Conservation (phyloP, 2,797 vertebrate species). For the Monodelphis domestica region DNA sequence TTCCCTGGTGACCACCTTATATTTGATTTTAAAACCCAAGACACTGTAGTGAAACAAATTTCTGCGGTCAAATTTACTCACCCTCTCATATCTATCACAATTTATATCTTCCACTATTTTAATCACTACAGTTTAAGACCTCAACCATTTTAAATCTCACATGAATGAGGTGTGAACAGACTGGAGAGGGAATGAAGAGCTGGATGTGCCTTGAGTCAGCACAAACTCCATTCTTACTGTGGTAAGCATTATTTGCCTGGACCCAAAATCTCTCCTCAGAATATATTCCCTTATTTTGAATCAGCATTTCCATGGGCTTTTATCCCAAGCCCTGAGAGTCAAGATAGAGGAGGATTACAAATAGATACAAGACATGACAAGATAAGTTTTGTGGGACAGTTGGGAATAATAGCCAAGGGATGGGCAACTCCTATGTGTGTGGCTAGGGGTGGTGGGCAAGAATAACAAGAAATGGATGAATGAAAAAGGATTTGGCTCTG, state of each 20-base stretch:
- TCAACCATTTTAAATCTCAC: too few relatives aligned
- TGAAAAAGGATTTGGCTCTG: not conserved
- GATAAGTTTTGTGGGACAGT: not conserved
- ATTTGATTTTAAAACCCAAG: too few relatives aligned
- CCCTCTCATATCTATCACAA: too few relatives aligned
- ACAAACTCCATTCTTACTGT: too few relatives aligned
- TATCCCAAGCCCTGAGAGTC: not conserved
- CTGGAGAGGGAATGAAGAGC: too few relatives aligned
- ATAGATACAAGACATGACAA: not conserved
- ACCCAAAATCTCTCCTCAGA: not conserved
- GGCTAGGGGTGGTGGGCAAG: not conserved
- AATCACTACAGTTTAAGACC: too few relatives aligned
- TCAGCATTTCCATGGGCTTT: not conserved
- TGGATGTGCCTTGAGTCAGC: too few relatives aligned
- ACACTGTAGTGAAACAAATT: too few relatives aligned
- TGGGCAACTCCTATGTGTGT: not conserved
- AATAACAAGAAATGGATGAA: not conserved
- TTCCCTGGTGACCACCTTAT: too few relatives aligned
- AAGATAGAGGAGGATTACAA: not conserved
- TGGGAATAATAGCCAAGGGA: not conserved
- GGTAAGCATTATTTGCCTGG: too few relatives aligned
- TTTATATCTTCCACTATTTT: too few relatives aligned
- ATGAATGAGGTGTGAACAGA: not conserved
- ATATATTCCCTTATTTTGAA: not conserved
- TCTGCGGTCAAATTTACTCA: too few relatives aligned